Percentiles rank a stretch among this genome's conserved stretches.
phyloP scores from a whole-genome alignment of 1,140 invertebrate genomes.

The Lucilia cuprina region DNA sequence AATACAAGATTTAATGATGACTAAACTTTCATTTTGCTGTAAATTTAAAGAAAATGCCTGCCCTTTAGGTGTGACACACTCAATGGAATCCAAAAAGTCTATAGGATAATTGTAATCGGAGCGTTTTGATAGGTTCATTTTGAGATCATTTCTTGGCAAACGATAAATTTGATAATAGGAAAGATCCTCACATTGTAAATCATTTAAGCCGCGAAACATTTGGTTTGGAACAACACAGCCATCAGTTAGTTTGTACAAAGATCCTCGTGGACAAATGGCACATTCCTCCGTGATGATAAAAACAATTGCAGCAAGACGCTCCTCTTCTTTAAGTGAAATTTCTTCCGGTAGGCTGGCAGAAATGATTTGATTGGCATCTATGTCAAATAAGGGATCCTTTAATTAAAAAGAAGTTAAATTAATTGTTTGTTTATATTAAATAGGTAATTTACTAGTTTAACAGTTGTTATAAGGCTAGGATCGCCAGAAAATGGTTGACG shows the following conservation, averaged over 20 bases:
- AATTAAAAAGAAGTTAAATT: not conserved
- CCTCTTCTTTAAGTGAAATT: constrained; percentile 75
- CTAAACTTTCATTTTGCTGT: constrained; percentile 66
- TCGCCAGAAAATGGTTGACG: constrained; percentile 67
- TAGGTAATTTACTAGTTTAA: constrained; percentile 55
- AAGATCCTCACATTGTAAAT: constrained; percentile 68
- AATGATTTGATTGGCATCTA: constrained; percentile 63
- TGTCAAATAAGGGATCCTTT: constrained; percentile 58
- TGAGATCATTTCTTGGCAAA: constrained; percentile 72
- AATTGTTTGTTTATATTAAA: not conserved
- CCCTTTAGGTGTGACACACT: constrained; percentile 57
- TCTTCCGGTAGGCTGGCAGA: constrained; percentile 63
- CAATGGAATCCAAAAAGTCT: constrained; percentile 79
- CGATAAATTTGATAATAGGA: constrained; percentile 75
- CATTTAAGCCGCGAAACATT: constrained; percentile 71
- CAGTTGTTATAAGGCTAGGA: constrained; percentile 65
- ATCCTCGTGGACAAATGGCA: constrained; percentile 74
- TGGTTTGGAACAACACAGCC: constrained; percentile 72
- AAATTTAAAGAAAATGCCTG: constrained; percentile 63
- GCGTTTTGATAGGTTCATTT: constrained; percentile 73
- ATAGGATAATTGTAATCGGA: constrained; percentile 79
- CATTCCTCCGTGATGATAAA: constrained; percentile 74
- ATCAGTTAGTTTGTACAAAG: constrained; percentile 71
- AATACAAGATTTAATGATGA: constrained; percentile 71
- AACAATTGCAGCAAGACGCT: constrained; percentile 73